A percentile compares a stretch with the other conserved stretches of the same genome.
Evolutionary conservation across 2,888 invertebrate genomes (phyloP).

Genomic region (Pherbina coryleti): DNA sequence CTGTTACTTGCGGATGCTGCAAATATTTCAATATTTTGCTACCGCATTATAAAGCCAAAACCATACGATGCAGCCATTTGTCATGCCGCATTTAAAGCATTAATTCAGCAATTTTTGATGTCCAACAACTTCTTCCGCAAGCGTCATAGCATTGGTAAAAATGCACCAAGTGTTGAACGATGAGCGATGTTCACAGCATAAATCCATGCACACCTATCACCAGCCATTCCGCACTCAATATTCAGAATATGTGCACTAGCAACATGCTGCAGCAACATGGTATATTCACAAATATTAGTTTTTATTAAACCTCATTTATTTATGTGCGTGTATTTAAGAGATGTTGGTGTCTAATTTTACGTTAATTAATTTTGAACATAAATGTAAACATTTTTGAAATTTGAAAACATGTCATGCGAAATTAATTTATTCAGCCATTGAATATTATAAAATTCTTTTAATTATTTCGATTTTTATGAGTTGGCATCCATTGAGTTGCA

Average conservation of each 20-base stretch:
- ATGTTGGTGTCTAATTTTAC: constrained; percentile 3
- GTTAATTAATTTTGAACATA: constrained; percentile 35
- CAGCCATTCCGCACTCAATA: not conserved
- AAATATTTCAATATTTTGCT: not conserved
- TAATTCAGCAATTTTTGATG: constrained; percentile 40
- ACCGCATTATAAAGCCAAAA: not conserved
- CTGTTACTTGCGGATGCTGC: not conserved
- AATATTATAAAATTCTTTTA: constrained; percentile 10
- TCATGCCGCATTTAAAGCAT: constrained; percentile 38
- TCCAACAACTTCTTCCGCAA: constrained; percentile 35
- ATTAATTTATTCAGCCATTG: constrained; percentile 34
- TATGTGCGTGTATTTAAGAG: not conserved
- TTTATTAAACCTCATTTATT: constrained; percentile 5
- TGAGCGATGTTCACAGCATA: not conserved
- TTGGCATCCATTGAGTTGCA: not conserved
- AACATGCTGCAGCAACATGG: constrained; percentile 48
- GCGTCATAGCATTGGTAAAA: not conserved
- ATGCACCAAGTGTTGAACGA: not conserved
- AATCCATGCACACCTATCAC: not conserved
- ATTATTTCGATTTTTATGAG: not conserved
- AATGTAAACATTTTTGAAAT: constrained; percentile 29
- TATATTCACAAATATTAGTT: not conserved
- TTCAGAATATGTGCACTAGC: constrained; percentile 24
- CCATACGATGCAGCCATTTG: constrained; percentile 28
- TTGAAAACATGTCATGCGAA: constrained; percentile 45